Conservation (phyloP, 2,113 vertebrate species). For the Rhea pennata region DNA sequence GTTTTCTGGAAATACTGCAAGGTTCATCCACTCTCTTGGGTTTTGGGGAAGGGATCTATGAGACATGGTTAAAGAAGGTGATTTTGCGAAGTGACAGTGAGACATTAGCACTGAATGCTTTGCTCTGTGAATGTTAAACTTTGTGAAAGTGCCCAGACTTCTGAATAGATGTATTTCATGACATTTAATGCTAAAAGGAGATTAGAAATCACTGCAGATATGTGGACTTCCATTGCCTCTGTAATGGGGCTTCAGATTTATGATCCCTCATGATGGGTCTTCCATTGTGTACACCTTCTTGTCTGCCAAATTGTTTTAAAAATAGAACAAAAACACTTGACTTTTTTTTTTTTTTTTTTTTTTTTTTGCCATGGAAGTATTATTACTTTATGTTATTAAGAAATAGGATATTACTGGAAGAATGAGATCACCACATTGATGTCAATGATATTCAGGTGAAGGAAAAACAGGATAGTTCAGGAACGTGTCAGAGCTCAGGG, state of each 20-base stretch:
- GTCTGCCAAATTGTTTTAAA: background rate
- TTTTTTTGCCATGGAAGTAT: background rate
- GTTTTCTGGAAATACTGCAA: background rate
- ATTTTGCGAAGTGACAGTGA: background rate
- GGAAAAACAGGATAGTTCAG: background rate
- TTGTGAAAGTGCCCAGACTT: rapidly evolving
- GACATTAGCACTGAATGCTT: background rate
- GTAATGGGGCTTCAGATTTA: background rate
- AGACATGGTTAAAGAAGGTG: background rate
- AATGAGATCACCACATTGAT: background rate
- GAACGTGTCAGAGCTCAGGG: background rate
- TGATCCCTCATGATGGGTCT: background rate
- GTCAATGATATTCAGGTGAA: background rate
- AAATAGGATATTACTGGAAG: background rate
- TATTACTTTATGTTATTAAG: background rate
- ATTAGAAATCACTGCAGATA: background rate
- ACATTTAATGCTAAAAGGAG: background rate
- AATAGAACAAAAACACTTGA: background rate
- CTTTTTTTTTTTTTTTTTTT: background rate
- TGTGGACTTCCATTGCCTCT: background rate
- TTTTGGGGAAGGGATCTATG: background rate
- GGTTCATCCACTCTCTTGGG: background rate
- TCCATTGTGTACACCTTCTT: background rate
- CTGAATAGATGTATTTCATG: background rate
- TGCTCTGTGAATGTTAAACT: background rate